Conservation (phyloP, 2,797 vertebrate genomes). For the Pseudopleuronectes americanus region DNA sequence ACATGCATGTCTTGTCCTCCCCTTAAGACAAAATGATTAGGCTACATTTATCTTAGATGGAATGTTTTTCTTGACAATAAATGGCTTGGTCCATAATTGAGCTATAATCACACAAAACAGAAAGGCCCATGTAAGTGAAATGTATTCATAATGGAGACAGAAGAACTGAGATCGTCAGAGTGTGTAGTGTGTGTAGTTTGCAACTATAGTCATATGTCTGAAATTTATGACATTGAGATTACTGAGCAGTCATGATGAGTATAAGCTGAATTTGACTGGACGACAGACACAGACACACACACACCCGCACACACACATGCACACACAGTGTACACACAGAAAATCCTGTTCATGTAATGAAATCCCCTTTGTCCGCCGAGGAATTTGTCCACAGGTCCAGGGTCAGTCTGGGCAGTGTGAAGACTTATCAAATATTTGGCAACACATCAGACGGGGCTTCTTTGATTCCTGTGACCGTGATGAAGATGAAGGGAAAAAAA, state of each 20-base stretch:
- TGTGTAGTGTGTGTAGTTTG: background rate
- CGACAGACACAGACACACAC: background rate
- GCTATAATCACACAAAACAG: background rate
- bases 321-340: constrained; percentile 3
- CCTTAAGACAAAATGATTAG: no score
- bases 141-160: constrained; percentile 20
- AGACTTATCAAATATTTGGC: constrained; percentile 64
- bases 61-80: no score
- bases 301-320: constrained; percentile 7
- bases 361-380: constrained; percentile 52
- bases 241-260: background rate
- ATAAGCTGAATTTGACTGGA: no score
- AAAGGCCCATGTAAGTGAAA: constrained; percentile 26
- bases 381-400: constrained; percentile 56
- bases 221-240: constrained; percentile 31
- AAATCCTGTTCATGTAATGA: constrained; percentile 57
- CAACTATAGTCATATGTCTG: constrained; percentile 40
- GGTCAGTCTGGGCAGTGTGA: constrained; percentile 44
- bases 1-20: no score
- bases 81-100: background rate
- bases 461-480: constrained; percentile 46
- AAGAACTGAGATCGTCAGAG: constrained; percentile 8
- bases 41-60: no score
- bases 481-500: constrained; percentile 13
- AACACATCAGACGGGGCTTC: constrained; percentile 39